Conservation (phyloP, 1,140 invertebrate species). For the Diorhabda carinulata region DNA sequence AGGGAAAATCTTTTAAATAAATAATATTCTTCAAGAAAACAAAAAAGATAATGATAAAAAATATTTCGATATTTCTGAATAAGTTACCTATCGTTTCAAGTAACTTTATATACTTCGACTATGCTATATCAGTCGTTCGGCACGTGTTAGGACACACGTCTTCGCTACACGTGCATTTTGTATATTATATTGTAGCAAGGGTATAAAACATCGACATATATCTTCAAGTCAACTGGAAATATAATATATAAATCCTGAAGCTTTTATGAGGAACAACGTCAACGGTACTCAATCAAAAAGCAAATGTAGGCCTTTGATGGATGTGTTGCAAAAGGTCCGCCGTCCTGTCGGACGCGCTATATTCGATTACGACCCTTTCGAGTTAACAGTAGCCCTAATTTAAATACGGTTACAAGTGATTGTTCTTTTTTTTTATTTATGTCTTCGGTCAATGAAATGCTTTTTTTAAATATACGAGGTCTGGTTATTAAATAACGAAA, state of each 20-base stretch:
- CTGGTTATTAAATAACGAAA: too few relatives aligned
- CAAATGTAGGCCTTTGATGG: not conserved
- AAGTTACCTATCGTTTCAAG: not conserved
- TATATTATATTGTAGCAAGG: not conserved
- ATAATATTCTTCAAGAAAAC: too few relatives aligned
- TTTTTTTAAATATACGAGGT: too few relatives aligned
- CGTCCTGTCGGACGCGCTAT: not conserved
- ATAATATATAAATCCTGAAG: not conserved
- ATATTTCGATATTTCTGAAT: not conserved
- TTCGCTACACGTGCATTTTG: not conserved
- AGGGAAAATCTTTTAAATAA: too few relatives aligned
- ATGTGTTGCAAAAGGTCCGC: not conserved
- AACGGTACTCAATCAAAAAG: not conserved
- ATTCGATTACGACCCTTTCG: not conserved
- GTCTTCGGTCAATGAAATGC: too few relatives aligned
- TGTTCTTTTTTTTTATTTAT: too few relatives aligned
- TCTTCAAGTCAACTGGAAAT: not conserved
- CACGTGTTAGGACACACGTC: not conserved
- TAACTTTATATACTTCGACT: not conserved
- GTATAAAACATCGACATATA: not conserved
- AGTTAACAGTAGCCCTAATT: not conserved
- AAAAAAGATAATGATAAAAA: too few relatives aligned
- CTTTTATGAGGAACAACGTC: not conserved
- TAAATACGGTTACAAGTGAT: too few relatives aligned
- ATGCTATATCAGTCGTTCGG: not conserved